These are phyloP conservation scores for Epinotia demarniana DNA, from an alignment of 2,888 invertebrate species.

Conservation along the genomic window DNA sequence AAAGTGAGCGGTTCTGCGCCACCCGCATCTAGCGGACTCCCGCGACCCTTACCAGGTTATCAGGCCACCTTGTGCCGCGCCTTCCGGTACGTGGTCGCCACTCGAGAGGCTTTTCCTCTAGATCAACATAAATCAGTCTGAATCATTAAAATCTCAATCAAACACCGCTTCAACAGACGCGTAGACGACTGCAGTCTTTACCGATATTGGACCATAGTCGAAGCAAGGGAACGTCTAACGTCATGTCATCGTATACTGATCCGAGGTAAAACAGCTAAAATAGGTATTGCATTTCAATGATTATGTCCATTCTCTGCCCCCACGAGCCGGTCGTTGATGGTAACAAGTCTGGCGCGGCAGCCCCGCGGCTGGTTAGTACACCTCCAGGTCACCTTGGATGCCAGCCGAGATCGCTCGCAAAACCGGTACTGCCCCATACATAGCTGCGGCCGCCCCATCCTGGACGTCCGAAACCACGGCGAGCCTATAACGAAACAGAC, in stretches of 20 bases:
- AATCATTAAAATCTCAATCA: not conserved
- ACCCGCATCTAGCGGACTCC: too few species aligned
- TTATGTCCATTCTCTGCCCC: conserved; percentile 51
- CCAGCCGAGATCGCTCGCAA: conserved; percentile 44
- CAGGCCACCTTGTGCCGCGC: too few species aligned
- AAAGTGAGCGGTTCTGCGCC: too few species aligned
- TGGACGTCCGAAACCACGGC: conserved; percentile 49
- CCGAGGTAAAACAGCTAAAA: not conserved
- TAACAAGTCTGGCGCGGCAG: conserved; percentile 54
- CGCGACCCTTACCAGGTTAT: too few species aligned
- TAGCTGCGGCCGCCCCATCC: conserved; percentile 52
- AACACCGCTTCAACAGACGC: not conserved
- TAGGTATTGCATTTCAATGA: conserved; percentile 46
- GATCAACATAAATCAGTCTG: not conserved
- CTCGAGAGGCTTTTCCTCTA: too few species aligned
- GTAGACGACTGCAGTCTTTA: not conserved
- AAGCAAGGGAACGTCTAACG: not conserved
- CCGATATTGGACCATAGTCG: not conserved
- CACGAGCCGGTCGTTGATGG: conserved; percentile 49
- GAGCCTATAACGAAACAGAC: conserved; percentile 12
- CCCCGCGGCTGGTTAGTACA: conserved; percentile 54
- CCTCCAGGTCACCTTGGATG: conserved; percentile 51
- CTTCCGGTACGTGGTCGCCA: too few species aligned
- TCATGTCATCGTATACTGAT: not conserved
- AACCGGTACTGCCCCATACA: conserved; percentile 52